Conservation (phyloP, 2,888 invertebrate species). For the Tachystola acroxantha region DNA sequence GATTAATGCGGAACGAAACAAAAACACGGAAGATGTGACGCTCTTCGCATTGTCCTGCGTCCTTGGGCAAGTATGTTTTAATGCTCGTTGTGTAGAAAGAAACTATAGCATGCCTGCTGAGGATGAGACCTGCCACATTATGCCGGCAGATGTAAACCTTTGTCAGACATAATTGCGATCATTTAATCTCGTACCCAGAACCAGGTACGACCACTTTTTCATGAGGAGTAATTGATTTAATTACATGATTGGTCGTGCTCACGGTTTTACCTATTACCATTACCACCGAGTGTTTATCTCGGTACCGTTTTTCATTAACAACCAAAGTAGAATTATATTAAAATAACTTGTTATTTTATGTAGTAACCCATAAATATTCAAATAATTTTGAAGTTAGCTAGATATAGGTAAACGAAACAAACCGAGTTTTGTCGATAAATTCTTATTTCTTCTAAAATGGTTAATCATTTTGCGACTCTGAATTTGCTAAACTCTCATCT, state of each 20-base stretch:
- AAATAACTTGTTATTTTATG: background rate
- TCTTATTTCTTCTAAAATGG: too few relatives aligned
- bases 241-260: constrained; percentile 33
- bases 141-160: constrained; percentile 8
- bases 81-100: constrained; percentile 18
- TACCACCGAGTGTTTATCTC: constrained; percentile 2
- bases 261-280: constrained; percentile 21
- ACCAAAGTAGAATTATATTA: too few relatives aligned
- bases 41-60: constrained; percentile 55
- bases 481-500: too few relatives aligned
- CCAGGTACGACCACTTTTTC: constrained; percentile 35
- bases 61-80: constrained; percentile 50
- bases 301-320: background rate
- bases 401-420: background rate
- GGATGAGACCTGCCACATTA: constrained; percentile 13
- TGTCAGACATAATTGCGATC: constrained; percentile 27
- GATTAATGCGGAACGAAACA: constrained; percentile 59
- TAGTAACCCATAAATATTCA: background rate
- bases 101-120: constrained; percentile 13
- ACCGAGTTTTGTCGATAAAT: background rate
- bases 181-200: constrained; percentile 27
- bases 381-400: too few relatives aligned
- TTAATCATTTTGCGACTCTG: too few relatives aligned
- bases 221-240: constrained; percentile 38
- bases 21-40: constrained; percentile 64